These are phyloP conservation scores for Myzus persicae DNA, from an alignment of 1,140 invertebrate genomes.

Conservation along the genomic window DNA sequence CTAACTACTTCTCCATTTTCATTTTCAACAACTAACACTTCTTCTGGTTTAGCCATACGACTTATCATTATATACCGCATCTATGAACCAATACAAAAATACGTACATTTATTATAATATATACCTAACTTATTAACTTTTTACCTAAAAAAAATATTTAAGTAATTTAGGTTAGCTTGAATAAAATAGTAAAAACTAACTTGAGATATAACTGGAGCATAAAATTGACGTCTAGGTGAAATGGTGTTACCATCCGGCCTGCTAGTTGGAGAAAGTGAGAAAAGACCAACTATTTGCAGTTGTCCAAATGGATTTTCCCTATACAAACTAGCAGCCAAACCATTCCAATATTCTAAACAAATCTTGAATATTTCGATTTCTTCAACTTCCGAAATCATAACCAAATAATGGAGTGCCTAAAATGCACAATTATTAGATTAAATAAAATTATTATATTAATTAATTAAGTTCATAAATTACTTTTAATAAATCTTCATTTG, in stretches of 20 bases:
- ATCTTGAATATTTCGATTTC: conserved; percentile 99
- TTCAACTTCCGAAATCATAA: conserved; percentile 97
- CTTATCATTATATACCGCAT: conserved; percentile 96
- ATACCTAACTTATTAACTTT: not conserved
- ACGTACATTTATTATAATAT: not conserved
- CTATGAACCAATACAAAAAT: conserved; percentile 22
- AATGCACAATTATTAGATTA: conserved; percentile 55
- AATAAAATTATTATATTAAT: not conserved
- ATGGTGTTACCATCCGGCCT: conserved; percentile 49
- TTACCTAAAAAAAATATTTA: not conserved
- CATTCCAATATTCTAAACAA: conserved; percentile 99
- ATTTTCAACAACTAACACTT: conserved; percentile 99
- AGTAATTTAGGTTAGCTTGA: not conserved
- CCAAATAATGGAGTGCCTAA: conserved; percentile 88
- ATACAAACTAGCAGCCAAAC: conserved; percentile 89
- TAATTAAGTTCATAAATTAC: conserved; percentile 60
- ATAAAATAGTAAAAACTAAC: conserved; percentile 61
- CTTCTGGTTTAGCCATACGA: conserved; percentile 99
- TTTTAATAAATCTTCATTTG: conserved; percentile 77
- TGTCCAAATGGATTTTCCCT: conserved; percentile 72
- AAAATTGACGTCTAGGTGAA: conserved; percentile 71
- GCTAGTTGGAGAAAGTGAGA: conserved; percentile 55
- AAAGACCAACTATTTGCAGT: conserved; percentile 55
- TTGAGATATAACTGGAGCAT: conserved; percentile 83
- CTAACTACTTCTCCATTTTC: conserved; percentile 99